Evolutionary conservation across 2,113 vertebrate species (phyloP).

Genomic region (Poicephalus gulielmi): DNA sequence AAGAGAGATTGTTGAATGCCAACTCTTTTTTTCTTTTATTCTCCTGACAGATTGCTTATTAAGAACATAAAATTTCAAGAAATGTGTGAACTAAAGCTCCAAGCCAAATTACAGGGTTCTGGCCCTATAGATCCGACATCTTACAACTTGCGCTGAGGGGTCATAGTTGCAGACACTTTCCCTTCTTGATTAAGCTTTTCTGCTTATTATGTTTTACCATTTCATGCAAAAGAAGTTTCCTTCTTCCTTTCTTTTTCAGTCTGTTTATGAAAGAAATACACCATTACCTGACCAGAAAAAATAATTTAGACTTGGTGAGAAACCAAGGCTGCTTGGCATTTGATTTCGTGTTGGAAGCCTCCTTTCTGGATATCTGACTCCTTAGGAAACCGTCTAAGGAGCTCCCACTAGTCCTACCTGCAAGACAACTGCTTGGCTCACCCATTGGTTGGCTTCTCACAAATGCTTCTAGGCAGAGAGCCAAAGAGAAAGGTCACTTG

Average conservation of each 20-base stretch:
- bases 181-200: not conserved
- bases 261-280: not conserved
- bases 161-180: not conserved
- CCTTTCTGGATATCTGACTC: not conserved
- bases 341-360: not conserved
- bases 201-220: not conserved
- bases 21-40: not conserved
- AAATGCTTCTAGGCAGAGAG: not conserved
- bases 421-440: not conserved
- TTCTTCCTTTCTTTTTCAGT: no score
- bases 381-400: not conserved
- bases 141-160: not conserved
- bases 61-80: not conserved
- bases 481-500: not conserved
- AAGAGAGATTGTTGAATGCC: not conserved
- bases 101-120: slow-evolving; percentile 29
- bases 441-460: not conserved
- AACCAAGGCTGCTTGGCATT: not conserved
- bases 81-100: not conserved
- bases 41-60: not conserved
- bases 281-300: not conserved
- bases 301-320: not conserved
- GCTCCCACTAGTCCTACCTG: not conserved
- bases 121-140: not conserved
- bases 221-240: not conserved